Conservation (phyloP, 2,888 invertebrate species). For the Chymomyza amoena region DNA sequence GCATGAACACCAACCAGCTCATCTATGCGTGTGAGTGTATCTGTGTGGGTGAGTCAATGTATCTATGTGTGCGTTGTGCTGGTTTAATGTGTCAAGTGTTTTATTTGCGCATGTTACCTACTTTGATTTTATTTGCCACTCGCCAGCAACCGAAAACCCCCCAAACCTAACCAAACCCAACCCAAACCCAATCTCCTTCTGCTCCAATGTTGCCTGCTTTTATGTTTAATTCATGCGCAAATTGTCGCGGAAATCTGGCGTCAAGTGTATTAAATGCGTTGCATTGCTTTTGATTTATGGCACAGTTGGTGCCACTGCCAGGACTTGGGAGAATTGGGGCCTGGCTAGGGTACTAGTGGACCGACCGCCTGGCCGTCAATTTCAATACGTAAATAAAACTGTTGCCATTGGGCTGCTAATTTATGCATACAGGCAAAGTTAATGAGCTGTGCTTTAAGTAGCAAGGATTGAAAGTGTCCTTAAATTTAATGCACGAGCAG, state of each 20-base stretch:
- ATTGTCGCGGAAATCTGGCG: slow-evolving; percentile 72
- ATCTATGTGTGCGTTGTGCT: slow-evolving; percentile 43
- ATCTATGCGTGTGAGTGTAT: background rate
- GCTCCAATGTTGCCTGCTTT: slow-evolving; percentile 43
- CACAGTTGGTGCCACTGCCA: slow-evolving; percentile 57
- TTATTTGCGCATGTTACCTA: slow-evolving; percentile 71
- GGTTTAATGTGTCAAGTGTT: slow-evolving; percentile 71
- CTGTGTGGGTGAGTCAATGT: slow-evolving; percentile 7
- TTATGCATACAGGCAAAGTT: slow-evolving; percentile 37
- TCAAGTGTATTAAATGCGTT: slow-evolving; percentile 67
- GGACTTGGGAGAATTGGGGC: background rate
- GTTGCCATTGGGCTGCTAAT: slow-evolving; percentile 52
- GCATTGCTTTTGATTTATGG: slow-evolving; percentile 68
- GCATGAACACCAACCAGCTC: background rate
- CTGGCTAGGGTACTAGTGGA: background rate
- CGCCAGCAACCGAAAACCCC: slow-evolving; percentile 14
- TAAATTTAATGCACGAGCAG: background rate
- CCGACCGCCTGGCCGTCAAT: slow-evolving; percentile 53
- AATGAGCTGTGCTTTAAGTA: background rate
- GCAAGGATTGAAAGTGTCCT: background rate
- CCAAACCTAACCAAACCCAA: background rate
- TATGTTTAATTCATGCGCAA: slow-evolving; percentile 71
- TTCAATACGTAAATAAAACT: slow-evolving; percentile 61
- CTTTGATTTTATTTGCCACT: slow-evolving; percentile 69
- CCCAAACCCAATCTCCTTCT: background rate